Evolutionary conservation across 2,888 invertebrate genomes (phyloP).

Genomic region (Noctuana brunneofusca): DNA sequence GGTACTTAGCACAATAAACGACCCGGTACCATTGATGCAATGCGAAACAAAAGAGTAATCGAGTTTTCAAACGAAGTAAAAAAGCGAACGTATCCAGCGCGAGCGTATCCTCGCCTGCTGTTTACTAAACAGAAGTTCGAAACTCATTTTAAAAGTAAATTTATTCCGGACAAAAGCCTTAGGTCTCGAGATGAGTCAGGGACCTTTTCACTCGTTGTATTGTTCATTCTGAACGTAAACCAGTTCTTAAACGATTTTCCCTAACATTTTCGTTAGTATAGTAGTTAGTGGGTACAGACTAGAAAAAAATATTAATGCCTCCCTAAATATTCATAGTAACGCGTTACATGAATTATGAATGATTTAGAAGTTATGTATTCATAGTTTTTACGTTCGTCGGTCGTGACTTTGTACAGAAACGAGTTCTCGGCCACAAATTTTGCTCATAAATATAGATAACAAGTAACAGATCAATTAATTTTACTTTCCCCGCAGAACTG

Average conservation of each 20-base stretch:
- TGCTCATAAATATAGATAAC: constrained; percentile 23
- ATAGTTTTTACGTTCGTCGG: constrained; percentile 44
- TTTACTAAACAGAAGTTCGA: constrained; percentile 54
- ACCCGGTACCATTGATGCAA: constrained; percentile 13
- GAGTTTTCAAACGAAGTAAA: constrained; percentile 36
- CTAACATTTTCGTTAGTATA: constrained; percentile 54
- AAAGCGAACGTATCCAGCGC: constrained; percentile 34
- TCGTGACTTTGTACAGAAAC: constrained; percentile 45
- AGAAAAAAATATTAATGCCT: constrained; percentile 42
- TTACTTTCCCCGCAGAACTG: constrained; percentile 27
- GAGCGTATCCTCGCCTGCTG: constrained; percentile 43
- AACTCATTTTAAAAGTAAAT: constrained; percentile 65
- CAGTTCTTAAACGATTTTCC: constrained; percentile 63
- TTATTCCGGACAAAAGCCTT: constrained; percentile 71
- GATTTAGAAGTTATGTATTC: constrained; percentile 46
- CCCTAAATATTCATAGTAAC: constrained; percentile 58
- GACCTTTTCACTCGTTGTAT: constrained; percentile 71
- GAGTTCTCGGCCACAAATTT: constrained; percentile 27
- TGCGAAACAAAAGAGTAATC: constrained; percentile 34
- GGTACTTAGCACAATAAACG: neutral
- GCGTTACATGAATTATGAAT: constrained; percentile 50
- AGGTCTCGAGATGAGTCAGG: constrained; percentile 70
- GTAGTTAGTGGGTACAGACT: constrained; percentile 37
- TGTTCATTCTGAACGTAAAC: constrained; percentile 72
- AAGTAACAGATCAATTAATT: constrained; percentile 42